phyloP scores from a whole-genome alignment of 2,113 vertebrate species.

The Peromyscus maniculatus region DNA sequence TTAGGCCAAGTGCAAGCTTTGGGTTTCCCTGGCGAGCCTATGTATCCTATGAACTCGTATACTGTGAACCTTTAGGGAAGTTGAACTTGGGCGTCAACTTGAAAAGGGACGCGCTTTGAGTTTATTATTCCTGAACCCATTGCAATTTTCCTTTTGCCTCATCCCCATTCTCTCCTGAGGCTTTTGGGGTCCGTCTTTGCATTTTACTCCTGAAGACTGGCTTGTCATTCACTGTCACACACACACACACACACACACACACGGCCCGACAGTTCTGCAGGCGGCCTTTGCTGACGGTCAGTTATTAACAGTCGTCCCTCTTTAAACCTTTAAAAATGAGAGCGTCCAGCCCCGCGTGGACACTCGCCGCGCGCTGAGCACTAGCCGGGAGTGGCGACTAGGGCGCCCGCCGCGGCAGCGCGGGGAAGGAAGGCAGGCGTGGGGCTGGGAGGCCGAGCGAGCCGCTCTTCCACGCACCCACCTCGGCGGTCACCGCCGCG shows the following conservation, averaged over 20 bases:
- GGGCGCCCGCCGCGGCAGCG: background rate
- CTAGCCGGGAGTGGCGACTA: background rate
- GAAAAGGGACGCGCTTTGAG: constrained; percentile 26
- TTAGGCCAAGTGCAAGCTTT: background rate
- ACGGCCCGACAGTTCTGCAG: background rate
- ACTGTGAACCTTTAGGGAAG: constrained; percentile 17
- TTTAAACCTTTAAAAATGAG: background rate
- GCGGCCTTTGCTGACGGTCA: background rate
- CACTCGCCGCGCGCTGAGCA: background rate
- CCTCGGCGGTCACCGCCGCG: background rate
- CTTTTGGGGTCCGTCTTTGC: constrained; percentile 16
- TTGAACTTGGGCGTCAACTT: background rate
- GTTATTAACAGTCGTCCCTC: constrained; percentile 1
- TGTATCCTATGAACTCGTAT: background rate
- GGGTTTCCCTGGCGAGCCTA: background rate
- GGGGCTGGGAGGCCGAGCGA: background rate
- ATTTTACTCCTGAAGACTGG: background rate
- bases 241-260: background rate
- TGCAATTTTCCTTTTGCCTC: background rate
- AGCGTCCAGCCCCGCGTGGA: background rate
- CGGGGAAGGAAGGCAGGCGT: background rate
- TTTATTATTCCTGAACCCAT: background rate
- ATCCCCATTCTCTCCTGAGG: background rate
- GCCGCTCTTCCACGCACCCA: background rate
- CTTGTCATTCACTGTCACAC: background rate